These are phyloP conservation scores for Steinernema feltiae DNA, from an alignment of 1,140 invertebrate genomes.

Conservation along the genomic window DNA sequence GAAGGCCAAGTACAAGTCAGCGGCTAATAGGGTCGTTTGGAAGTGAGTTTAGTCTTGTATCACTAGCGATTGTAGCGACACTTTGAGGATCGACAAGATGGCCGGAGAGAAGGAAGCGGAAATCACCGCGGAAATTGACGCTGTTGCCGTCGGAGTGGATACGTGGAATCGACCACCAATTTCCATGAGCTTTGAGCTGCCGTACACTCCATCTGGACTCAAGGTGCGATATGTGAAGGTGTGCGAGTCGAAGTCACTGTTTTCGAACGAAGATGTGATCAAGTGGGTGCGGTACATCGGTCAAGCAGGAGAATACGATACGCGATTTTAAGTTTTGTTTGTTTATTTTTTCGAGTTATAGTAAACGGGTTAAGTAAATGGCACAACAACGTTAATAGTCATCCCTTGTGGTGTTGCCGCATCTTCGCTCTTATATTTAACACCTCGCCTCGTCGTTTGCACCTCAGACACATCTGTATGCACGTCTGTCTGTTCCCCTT, in stretches of 20 bases:
- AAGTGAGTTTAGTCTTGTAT: conserved; percentile 67
- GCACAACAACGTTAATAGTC: too few species aligned
- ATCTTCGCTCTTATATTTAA: too few species aligned
- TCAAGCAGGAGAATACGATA: conserved; percentile 93
- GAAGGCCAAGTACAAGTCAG: conserved; percentile 97
- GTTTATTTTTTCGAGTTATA: too few species aligned
- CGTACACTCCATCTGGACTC: conserved; percentile 90
- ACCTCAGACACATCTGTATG: too few species aligned
- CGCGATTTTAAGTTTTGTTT: conserved; percentile 85
- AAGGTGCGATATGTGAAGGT: conserved; percentile 96
- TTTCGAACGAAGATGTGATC: conserved; percentile 97
- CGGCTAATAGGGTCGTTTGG: conserved; percentile 98
- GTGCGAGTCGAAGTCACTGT: conserved; percentile 96
- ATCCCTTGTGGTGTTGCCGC: too few species aligned
- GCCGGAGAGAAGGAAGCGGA: conserved; percentile 99
- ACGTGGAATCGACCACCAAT: conserved; percentile 93
- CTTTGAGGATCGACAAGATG: conserved; percentile 85
- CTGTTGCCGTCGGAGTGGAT: conserved; percentile 64
- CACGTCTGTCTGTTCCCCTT: too few species aligned
- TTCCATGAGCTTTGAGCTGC: conserved; percentile 97
- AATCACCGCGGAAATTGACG: conserved; percentile 94
- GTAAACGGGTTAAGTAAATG: too few species aligned
- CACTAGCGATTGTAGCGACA: not conserved
- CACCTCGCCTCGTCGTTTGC: too few species aligned
- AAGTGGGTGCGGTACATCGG: conserved; percentile 99